Base-by-base conservation (phyloP, 2,888 invertebrate genomes). In the Ariolimax columbianus region DNA sequence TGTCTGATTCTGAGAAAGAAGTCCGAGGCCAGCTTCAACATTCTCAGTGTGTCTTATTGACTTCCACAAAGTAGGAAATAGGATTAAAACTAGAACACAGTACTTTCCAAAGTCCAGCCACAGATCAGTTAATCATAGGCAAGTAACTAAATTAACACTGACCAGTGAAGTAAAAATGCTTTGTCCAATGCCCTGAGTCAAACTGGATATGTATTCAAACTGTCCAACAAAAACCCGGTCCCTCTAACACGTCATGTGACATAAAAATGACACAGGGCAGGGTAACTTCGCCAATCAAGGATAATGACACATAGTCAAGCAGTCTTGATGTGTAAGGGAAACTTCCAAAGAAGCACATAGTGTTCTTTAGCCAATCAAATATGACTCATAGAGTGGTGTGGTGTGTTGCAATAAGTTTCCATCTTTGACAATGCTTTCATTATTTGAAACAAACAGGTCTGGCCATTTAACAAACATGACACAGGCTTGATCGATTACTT, bases 181-280 rank as follows among this genome's bases (percentile, higher is more conserved):
- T 38, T 63, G 70, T 38, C 38, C 38, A 70, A 70, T 36, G 38
- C 70, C 70, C 70, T 70, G 70, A 70, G 70, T 70, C 23, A 36
- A 70, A 70, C 70, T 70, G 70, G 70, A 70, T 70, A 70, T 70
- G 70, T 70, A 38, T 40, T 70, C 11, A 38, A 36, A 70, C 70
- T 9, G 70, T 70, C 38, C 30, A 38, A 70, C 30, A 38, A 70
- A 70, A n/a, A n/a, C n/a, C 38, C 26, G 40, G 36, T 70, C 70
- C 70, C 36, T 40, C 70, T 40, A 70, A 40, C 36, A 36, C 11
- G 26, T 36, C 68, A 36, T 33, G 36, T 3, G 38, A 36, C 36
- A 38, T 70, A n/a, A n/a, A n/a, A n/a, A n/a, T n/a, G n/a, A n/a
- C n/a, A n/a, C n/a, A n/a, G n/a, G n/a, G n/a, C n/a, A n/a, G n/a